A percentile compares a stretch with the other conserved stretches of the same genome.
These are phyloP conservation scores for Pseudopleuronectes americanus DNA, from an alignment of 2,797 vertebrate genomes.

Conservation along the genomic window DNA sequence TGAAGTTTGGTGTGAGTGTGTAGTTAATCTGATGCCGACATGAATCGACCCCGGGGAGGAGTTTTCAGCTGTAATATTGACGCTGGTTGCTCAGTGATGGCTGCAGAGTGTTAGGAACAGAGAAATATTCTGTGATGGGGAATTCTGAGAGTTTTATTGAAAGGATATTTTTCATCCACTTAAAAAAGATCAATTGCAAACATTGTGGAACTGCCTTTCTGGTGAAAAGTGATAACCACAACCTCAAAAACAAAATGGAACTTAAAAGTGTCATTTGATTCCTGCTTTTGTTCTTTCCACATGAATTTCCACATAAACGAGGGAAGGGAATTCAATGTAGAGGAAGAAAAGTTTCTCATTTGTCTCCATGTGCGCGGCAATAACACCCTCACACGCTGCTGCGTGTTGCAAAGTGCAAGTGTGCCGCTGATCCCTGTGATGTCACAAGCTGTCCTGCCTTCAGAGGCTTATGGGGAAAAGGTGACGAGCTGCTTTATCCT, in stretches of 20 bases:
- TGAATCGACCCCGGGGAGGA: neutral
- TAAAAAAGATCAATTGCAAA: neutral
- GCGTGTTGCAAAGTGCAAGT: conserved; percentile 36
- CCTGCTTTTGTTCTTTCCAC: neutral
- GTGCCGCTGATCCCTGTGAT: conserved; percentile 54
- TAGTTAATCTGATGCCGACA: conserved; percentile 1
- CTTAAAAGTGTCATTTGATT: too few relatives aligned
- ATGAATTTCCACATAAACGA: neutral
- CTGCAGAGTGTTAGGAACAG: neutral
- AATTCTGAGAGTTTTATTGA: neutral
- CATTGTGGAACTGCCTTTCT: neutral
- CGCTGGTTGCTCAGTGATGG: neutral
- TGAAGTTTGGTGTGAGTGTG: neutral
- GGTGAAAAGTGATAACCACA: neutral
- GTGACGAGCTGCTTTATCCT: conserved; percentile 69
- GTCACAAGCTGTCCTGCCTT: conserved; percentile 74
- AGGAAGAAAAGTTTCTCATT: neutral
- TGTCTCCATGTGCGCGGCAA: neutral
- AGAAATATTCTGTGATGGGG: neutral
- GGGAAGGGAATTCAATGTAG: neutral
- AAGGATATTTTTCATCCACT: neutral
- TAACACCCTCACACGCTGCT: neutral
- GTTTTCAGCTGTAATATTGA: conserved; percentile 6
- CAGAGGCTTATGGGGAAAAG: conserved; percentile 69
- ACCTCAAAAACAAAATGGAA: too few relatives aligned